phyloP scores from a whole-genome alignment of 2,113 vertebrate species.

The Hypanus sabinus region DNA sequence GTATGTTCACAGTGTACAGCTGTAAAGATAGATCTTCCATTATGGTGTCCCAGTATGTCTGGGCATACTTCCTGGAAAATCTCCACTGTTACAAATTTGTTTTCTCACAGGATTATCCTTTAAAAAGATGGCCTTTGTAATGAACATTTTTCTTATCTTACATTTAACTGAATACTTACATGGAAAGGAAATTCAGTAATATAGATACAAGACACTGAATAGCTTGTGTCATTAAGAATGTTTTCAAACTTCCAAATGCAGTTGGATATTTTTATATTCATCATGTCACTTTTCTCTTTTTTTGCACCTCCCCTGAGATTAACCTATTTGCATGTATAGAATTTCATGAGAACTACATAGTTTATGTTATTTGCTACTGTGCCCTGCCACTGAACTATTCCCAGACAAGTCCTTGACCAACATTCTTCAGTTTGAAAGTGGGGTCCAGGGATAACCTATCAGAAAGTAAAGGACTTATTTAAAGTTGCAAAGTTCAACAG shows the following conservation, averaged over 20 bases:
- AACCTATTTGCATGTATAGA: background rate
- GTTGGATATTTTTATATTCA: background rate
- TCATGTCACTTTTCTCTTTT: too few relatives aligned
- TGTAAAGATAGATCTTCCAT: background rate
- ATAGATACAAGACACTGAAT: background rate
- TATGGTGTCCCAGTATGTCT: background rate
- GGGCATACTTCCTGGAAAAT: background rate
- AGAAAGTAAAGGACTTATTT: too few relatives aligned
- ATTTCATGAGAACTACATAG: background rate
- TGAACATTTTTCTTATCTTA: background rate
- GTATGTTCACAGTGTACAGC: background rate
- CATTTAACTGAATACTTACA: background rate
- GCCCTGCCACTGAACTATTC: background rate
- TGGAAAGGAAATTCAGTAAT: background rate
- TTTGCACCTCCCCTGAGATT: background rate
- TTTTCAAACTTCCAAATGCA: background rate
- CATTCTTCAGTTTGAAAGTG: background rate
- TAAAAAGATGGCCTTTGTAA: background rate
- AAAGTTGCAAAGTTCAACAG: background rate
- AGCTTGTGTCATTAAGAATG: background rate
- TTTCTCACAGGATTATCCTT: background rate
- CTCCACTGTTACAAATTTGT: background rate
- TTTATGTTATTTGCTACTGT: background rate
- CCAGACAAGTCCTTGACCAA: background rate
- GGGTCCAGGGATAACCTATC: too few relatives aligned